These are phyloP conservation scores for Maconellicoccus hirsutus DNA, from an alignment of 1,140 invertebrate genomes.

Conservation along the genomic window DNA sequence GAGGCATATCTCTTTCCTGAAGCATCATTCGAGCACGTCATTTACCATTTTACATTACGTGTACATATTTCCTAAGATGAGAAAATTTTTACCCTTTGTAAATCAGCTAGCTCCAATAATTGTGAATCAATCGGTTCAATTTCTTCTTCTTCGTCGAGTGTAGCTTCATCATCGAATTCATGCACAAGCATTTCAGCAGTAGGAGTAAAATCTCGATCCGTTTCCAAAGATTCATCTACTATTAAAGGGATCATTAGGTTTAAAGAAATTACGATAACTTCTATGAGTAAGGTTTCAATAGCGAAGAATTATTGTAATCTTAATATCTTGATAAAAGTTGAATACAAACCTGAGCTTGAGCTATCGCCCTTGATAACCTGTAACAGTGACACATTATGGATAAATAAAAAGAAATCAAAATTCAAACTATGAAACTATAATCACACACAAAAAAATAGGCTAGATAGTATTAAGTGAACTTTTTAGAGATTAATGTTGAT, in stretches of 20 bases:
- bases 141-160: slow-evolving; percentile 91
- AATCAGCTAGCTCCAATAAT: slow-evolving; percentile 72
- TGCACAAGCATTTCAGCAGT: slow-evolving; percentile 83
- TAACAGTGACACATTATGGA: background rate
- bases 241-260: slow-evolving; percentile 5
- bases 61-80: background rate
- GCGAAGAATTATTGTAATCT: too few relatives aligned
- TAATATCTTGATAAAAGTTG: background rate
- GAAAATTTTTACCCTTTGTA: slow-evolving; percentile 37
- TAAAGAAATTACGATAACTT: background rate
- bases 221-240: slow-evolving; percentile 14
- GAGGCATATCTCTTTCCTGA: slow-evolving; percentile 76
- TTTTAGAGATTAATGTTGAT: too few relatives aligned
- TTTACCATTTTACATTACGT: background rate
- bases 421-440: too few relatives aligned
- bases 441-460: too few relatives aligned
- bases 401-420: too few relatives aligned
- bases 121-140: slow-evolving; percentile 76
- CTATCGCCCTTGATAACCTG: background rate
- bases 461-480: too few relatives aligned
- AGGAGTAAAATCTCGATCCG: slow-evolving; percentile 53
- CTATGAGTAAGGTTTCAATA: too few relatives aligned
- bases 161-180: slow-evolving; percentile 93
- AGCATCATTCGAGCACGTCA: background rate
- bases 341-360: background rate